Base-by-base conservation (phyloP, 2,113 vertebrate genomes). In the Colius striatus region DNA sequence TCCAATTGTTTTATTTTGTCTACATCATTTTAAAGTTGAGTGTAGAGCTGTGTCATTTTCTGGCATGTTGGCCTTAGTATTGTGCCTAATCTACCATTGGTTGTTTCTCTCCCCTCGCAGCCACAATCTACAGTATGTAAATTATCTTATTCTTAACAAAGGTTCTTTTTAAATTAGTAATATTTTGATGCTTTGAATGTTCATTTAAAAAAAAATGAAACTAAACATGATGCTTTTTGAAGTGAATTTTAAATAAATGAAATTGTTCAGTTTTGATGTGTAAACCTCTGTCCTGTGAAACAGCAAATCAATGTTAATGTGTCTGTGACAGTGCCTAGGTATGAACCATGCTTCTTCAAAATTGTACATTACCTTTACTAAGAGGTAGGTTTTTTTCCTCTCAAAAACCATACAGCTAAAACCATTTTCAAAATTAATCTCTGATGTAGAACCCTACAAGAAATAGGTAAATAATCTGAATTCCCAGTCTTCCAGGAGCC, bases 221-320 rank as follows among this genome's bases (percentile, higher is more conserved):
- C 97, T 97, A 97, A 96, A 94, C 94, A 96, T 67, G 92, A 94
- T 98, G 96, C 96, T 96, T 98, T 98, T 98, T 97, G 92, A 98
- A 94, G 90, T 98, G 97, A 83, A 96, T 97, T 98, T 98, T 97
- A 97, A 97, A 98, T 98, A 98, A 98, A 97, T 98, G 92, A 92
- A 87, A 85, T 96, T 97, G 96, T 97, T 97, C 93, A 13, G 95
- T 94, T 97, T 96, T 87, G 82, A 84, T 91, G 97, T 96, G 94
- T 91, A 94, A 94, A 41, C 86, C 86, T 97, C 70, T 97, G 94
- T 97, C 83, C 90, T 93, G 83, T 95, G 73, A 87, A 93, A 84
- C 55, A 54, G 90, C 86, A 76, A 80, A 71, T 1, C 0, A 3
- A 61, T 68, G n/a, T 48, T 80, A 74, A 48, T 13, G 71, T 4